Conservation (phyloP, 1,140 invertebrate species). For the Polypedilum vanderplanki region DNA sequence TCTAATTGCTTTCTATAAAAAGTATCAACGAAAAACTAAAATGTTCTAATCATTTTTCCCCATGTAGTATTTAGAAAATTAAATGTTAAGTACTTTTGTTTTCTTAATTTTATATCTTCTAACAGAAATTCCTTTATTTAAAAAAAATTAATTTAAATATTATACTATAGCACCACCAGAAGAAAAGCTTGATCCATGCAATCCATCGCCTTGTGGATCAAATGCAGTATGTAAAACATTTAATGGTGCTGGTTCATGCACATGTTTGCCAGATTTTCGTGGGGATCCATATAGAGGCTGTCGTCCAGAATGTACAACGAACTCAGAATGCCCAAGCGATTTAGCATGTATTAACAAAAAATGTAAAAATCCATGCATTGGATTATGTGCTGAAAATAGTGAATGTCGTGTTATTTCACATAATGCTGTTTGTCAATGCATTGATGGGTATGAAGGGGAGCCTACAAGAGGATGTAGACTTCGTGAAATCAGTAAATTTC, state of each 20-base stretch:
- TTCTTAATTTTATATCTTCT: too few relatives aligned
- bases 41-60: too few relatives aligned
- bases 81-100: too few relatives aligned
- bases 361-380: constrained; percentile 64
- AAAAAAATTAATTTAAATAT: too few relatives aligned
- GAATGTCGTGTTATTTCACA: constrained; percentile 60
- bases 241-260: constrained; percentile 68
- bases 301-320: constrained; percentile 65
- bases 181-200: constrained; percentile 50
- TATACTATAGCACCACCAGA: constrained; percentile 38
- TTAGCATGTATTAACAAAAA: constrained; percentile 61
- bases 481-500: constrained; percentile 46
- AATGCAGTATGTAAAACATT: constrained; percentile 70
- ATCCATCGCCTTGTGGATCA: constrained; percentile 71
- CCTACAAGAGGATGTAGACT: constrained; percentile 56
- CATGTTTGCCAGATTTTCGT: constrained; percentile 63
- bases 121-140: too few relatives aligned
- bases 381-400: constrained; percentile 60
- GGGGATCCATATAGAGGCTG: constrained; percentile 67
- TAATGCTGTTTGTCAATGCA: constrained; percentile 65
- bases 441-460: constrained; percentile 62
- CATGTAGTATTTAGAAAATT: too few relatives aligned
- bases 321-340: constrained; percentile 58
- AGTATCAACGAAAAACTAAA: too few relatives aligned
- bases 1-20: too few relatives aligned